phyloP scores from a whole-genome alignment of 2,888 invertebrate species.

The Fragum sueziense region DNA sequence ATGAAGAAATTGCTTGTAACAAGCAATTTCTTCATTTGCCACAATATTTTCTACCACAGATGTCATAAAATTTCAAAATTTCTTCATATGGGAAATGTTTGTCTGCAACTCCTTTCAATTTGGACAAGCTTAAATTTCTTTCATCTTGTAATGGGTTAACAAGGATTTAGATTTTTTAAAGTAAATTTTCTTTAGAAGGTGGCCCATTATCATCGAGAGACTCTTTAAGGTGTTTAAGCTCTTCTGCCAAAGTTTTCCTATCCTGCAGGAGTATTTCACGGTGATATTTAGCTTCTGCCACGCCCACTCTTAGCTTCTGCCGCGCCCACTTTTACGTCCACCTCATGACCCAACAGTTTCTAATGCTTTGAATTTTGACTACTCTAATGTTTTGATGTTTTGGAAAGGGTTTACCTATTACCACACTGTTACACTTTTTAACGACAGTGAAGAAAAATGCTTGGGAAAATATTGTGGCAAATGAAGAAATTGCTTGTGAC shows the following conservation, averaged over 20 bases:
- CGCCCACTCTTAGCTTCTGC: too few species aligned
- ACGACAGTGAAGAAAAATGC: too few species aligned
- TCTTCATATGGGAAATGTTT: too few species aligned
- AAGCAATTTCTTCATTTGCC: neutral
- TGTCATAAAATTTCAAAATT: too few species aligned
- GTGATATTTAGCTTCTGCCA: slow-evolving; percentile 90
- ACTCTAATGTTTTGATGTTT: too few species aligned
- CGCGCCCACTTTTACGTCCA: slow-evolving; percentile 91
- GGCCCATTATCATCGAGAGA: slow-evolving; percentile 73
- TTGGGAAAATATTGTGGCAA: neutral
- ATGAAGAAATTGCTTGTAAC: neutral
- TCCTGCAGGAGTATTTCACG: slow-evolving; percentile 88
- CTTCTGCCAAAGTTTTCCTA: slow-evolving; percentile 77
- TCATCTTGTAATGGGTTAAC: neutral
- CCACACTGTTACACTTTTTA: too few species aligned
- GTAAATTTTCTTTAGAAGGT: slow-evolving; percentile 69
- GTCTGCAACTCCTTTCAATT: too few species aligned
- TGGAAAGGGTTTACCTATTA: too few species aligned
- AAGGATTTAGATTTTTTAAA: too few species aligned
- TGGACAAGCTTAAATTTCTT: neutral
- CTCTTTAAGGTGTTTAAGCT: slow-evolving; percentile 71
- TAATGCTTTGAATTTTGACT: too few species aligned
- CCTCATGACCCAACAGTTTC: slow-evolving; percentile 88
- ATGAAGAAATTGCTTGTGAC: neutral
- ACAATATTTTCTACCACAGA: neutral